Evolutionary conservation across 2,113 vertebrate genomes (phyloP), one percentile per base, ranked within the genome.

Genomic region (Malaclemys terrapin): DNA sequence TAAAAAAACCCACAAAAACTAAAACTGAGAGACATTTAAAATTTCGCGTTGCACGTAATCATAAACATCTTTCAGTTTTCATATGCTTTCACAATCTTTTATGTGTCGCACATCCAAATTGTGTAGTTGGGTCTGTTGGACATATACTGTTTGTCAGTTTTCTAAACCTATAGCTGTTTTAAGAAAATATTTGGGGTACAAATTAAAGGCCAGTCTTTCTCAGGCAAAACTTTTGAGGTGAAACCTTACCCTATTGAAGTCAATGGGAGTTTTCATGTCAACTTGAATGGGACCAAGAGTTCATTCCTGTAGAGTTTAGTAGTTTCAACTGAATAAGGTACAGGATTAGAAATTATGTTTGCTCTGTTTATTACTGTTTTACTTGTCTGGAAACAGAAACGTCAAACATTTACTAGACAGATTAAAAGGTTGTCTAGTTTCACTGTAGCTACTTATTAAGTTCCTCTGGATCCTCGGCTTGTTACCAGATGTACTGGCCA

Each of bases 361-460:
- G 19, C 10, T 5, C 31, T 25, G 31, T 27, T 87, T 95, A 49
- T 81, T 86, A 76, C 62, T 83, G 78, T 38, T 62, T 94, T 96
- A 16, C 75, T 93, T 94, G 29, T 80, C 31, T 82, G 80, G 90
- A 94, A 94, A 89, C 94, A 91, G 89, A 82, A 90, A 91, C 54
- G 80, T 50, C 38, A 82, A 87, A 69, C 75, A 29, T 89, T 87
- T 62, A 85, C 79, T 96, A 94, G 93, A 91, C 86, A 31, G 84
- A 91, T 97, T 89, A 93, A 95, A 89, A 94, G 78, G 84, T 38
- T 2, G 10, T 89, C 69, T 89, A n/a, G 4, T 94, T 56, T 96
- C 86, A 65, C 62, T 56, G 72, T 93, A 97, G 54, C 89, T 89
- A 2, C 82, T 89, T 92, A 5, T 0, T 0, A 91, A 95, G 57